Evolutionary conservation across 1,140 invertebrate species (phyloP), one percentile per base, ranked within the genome.

Genomic region (Ostrea edulis): DNA sequence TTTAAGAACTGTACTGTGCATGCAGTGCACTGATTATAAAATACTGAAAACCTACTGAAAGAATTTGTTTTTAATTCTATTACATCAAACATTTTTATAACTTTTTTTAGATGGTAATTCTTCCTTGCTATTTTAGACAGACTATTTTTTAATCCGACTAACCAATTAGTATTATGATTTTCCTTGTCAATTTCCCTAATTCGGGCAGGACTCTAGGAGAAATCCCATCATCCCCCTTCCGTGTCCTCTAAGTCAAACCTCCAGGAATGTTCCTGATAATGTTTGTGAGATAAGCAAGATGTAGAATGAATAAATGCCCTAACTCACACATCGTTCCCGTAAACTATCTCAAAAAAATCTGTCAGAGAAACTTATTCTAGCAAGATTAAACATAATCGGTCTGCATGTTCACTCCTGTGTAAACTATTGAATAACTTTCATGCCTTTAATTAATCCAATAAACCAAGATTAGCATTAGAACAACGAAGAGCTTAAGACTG

Each of bases 261-360:
- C 35, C 12, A 77, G 29, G 68, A 77, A 77, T 77, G 25, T 77
- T 77, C 25, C 68, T 29, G 68, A 77, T 77, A 77, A 77, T 77
- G 14, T 77, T 35, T 14, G 68, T 29, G 9, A 77, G 68, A 77
- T 77, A 77, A 77, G 25, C 29, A 25, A 77, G 68, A 17, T 29
- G 68, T 22, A 77, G n/a, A 29, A n/a, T 9, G 29, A 77, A 77
- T 77, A 77, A 77, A 77, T 77, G 68, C 25, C 35, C 68, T 29
- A 29, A 22, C 68, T 29, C 68, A 77, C 25, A 77, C 22, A 77
- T 77, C 68, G 29, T 77, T 44, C 35, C 35, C 1, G 35, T 44
- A 44, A 44, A 44, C 35, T 44, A 44, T 44, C 35, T 44, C 35
- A 44, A 44, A 44, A n/a, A 8, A 29, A 77, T 77, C 68, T 77